These are phyloP conservation scores for Mystacides longicornis DNA, from an alignment of 2,888 invertebrate genomes.

Conservation along the genomic window DNA sequence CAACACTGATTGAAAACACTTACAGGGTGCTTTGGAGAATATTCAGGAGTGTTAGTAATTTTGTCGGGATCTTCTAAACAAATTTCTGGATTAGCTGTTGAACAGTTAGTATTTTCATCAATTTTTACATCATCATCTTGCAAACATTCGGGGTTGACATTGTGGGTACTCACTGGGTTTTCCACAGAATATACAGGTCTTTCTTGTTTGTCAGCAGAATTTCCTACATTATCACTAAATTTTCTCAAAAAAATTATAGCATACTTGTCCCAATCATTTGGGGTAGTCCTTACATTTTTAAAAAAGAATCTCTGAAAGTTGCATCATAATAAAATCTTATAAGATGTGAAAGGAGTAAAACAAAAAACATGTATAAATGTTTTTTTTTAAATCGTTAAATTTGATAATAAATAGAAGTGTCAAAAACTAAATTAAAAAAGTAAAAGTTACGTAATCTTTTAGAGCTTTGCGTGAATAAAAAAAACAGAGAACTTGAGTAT, in stretches of 20 bases:
- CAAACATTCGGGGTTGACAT: no score
- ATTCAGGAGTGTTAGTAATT: background rate
- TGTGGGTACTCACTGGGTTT: conserved; percentile 15
- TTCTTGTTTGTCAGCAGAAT: background rate
- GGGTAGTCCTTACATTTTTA: background rate
- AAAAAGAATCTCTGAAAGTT: background rate
- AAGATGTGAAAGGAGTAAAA: no score
- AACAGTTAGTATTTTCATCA: background rate
- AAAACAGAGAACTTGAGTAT: no score
- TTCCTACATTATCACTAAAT: background rate
- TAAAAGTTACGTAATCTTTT: no score
- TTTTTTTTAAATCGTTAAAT: no score
- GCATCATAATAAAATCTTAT: no score
- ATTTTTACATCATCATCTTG: background rate
- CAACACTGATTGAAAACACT: no score
- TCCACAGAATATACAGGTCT: conserved; percentile 21
- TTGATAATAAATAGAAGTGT: no score
- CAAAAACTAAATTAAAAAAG: no score
- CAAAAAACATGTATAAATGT: no score
- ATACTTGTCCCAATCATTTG: background rate
- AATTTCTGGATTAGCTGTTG: background rate
- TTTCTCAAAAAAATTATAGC: background rate
- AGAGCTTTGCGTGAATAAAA: no score
- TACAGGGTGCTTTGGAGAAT: background rate
- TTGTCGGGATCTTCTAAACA: background rate